Evolutionary conservation across 2,113 vertebrate species (phyloP).

Genomic region (Chascanopsetta lugubris): DNA sequence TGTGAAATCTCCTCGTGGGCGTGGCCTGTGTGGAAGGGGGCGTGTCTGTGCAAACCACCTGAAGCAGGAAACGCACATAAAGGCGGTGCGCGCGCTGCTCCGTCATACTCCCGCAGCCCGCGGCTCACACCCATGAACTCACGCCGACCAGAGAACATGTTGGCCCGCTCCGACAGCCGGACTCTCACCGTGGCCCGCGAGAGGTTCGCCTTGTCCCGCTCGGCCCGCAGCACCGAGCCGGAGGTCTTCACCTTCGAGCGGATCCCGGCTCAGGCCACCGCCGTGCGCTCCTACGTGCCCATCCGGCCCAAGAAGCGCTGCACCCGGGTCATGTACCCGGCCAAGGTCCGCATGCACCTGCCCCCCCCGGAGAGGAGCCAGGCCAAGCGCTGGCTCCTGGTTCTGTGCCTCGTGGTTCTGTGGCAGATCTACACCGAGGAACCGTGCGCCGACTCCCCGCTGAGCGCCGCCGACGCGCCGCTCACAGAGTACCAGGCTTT

Average conservation of each 20-base stretch:
- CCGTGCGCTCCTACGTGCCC: slow-evolving; percentile 53
- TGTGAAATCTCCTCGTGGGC: background rate
- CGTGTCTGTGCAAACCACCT: too few relatives aligned
- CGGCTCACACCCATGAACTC: too few relatives aligned
- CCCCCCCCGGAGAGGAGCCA: slow-evolving; percentile 78
- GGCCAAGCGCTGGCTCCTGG: slow-evolving; percentile 79
- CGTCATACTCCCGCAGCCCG: too few relatives aligned
- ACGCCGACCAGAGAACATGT: slow-evolving; percentile 38
- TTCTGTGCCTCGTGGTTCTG: slow-evolving; percentile 80
- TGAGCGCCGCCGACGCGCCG: slow-evolving; percentile 3
- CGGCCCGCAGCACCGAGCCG: slow-evolving; percentile 74
- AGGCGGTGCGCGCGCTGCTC: background rate
- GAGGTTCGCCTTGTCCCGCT: slow-evolving; percentile 37
- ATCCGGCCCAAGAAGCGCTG: slow-evolving; percentile 72
- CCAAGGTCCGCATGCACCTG: slow-evolving; percentile 81
- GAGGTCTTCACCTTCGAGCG: slow-evolving; percentile 83
- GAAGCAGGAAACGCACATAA: background rate
- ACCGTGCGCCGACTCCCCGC: slow-evolving; percentile 52
- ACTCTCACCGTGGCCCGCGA: slow-evolving; percentile 53
- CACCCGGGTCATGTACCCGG: slow-evolving; percentile 81
- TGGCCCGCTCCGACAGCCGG: slow-evolving; percentile 60
- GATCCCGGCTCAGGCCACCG: slow-evolving; percentile 55
- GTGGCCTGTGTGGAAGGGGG: background rate
- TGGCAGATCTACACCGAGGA: slow-evolving; percentile 84
- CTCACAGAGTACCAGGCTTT: slow-evolving; percentile 57